Base-by-base conservation (phyloP, 2,888 invertebrate species). In the Meganola albula region DNA sequence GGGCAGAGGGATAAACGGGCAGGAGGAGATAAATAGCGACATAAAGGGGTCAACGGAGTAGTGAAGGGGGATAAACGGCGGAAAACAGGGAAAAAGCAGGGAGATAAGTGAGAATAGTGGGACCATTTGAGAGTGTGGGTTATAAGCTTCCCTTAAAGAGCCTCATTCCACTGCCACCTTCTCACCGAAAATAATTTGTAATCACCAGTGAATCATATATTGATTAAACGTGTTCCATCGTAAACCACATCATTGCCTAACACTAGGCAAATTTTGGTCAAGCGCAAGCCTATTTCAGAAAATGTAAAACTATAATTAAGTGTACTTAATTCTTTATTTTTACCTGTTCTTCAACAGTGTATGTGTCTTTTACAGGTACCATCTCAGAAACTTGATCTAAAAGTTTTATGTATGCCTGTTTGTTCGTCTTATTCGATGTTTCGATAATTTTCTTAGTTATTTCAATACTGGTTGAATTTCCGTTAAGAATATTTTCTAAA, bases 311-410 rank as follows among this genome's bases (percentile, higher is more conserved):
- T n/a, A 8, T n/a, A 6, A 3, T 6, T 21, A 21, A 3, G n/a
- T 4, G 4, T 3, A 4, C n/a, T 5, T 21, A 14, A 7, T 5
- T 5, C 4, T 16, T 16, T 16, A 16, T 4, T n/a, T 20, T 37
- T 31, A 52, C 52, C 52, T 53, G 52, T 16, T 53, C 55, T 10
- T 53, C 42, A n/a, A 54, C 40, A 9, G 28, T 43, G 27, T 54
- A 53, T 1, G 3, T 8, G 5, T 47, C 14, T 39, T 51, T 51
- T 1, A 25, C 18, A 10, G 13, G 9, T 4, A 42, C 40, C 5
- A 37, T 29, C 22, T 32, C 29, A 1, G 48, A 54, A 2, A 40
- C 40, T 16, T 36, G 12, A 12, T 54, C 39, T 8, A 53, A 8
- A 1, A 51, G n/a, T 2, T 2, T 11, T 1, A 54, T 3, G 13